These are phyloP conservation scores for Oscheius sp. DNA, from an alignment of 2,888 invertebrate genomes.

Conservation along the genomic window DNA sequence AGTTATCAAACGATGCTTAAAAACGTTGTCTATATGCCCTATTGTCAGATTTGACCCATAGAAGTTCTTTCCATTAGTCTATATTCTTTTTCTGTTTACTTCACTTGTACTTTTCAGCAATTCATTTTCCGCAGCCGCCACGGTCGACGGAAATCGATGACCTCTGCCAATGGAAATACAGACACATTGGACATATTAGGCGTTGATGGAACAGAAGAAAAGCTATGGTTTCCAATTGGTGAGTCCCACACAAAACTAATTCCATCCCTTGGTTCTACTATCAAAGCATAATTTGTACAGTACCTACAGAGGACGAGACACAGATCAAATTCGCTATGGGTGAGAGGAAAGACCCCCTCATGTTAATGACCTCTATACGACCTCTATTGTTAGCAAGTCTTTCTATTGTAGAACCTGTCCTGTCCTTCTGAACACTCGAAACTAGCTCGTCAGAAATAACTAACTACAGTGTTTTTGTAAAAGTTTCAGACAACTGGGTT, in stretches of 20 bases:
- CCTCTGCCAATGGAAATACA: constrained; percentile 65
- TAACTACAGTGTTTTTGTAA: constrained; percentile 31
- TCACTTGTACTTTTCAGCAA: constrained; percentile 45
- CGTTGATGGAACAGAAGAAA: constrained; percentile 69
- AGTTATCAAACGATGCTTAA: no score
- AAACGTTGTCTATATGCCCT: no score
- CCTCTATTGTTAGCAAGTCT: constrained; percentile 8
- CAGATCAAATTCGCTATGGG: constrained; percentile 55
- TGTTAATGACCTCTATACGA: constrained; percentile 12
- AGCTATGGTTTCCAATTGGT: constrained; percentile 74
- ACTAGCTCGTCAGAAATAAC: constrained; percentile 14
- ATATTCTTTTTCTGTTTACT: background rate
- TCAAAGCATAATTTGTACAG: constrained; percentile 31
- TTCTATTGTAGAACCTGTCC: constrained; percentile 20
- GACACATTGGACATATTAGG: constrained; percentile 67
- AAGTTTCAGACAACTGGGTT: background rate
- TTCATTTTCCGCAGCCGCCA: constrained; percentile 64
- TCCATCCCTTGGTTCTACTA: background rate
- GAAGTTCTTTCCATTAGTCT: no score
- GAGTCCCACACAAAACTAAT: background rate
- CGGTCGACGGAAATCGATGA: constrained; percentile 68
- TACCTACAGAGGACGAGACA: constrained; percentile 52
- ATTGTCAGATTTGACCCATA: no score
- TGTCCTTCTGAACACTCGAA: constrained; percentile 1
- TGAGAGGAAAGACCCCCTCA: constrained; percentile 38